phyloP scores from a whole-genome alignment of 2,113 vertebrate species.

The Tonatia bakeri region DNA sequence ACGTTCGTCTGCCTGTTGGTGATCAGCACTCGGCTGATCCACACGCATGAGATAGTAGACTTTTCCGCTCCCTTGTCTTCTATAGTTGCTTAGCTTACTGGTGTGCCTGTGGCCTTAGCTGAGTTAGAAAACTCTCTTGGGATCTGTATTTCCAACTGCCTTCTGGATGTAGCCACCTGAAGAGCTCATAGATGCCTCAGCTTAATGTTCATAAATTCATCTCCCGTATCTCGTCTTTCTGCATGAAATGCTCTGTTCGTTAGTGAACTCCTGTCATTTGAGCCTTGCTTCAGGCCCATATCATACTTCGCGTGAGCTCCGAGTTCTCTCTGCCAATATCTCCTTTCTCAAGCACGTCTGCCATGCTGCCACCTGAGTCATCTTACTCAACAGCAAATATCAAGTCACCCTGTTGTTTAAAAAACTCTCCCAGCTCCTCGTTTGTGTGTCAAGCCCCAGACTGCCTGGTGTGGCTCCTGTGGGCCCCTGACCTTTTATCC shows the following conservation, averaged over 20 bases:
- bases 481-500: not conserved
- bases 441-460: not conserved
- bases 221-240: not conserved
- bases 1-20: not conserved
- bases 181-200: not conserved
- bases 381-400: not conserved
- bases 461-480: not conserved
- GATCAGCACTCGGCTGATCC: not conserved
- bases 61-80: not conserved
- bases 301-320: not conserved
- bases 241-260: not conserved
- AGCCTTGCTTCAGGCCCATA: not conserved
- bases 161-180: not conserved
- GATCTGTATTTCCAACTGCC: not conserved
- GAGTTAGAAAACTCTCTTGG: not conserved
- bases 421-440: not conserved
- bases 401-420: not conserved
- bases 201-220: slow-evolving; percentile 27
- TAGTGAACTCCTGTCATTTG: not conserved
- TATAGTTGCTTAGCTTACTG: not conserved
- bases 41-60: not conserved
- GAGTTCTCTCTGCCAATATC: not conserved
- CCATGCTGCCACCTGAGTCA: not conserved
- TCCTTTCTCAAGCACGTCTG: not conserved
- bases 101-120: not conserved